These are phyloP conservation scores for Naja naja DNA, from an alignment of 2,113 vertebrate genomes.

Conservation along the genomic window DNA sequence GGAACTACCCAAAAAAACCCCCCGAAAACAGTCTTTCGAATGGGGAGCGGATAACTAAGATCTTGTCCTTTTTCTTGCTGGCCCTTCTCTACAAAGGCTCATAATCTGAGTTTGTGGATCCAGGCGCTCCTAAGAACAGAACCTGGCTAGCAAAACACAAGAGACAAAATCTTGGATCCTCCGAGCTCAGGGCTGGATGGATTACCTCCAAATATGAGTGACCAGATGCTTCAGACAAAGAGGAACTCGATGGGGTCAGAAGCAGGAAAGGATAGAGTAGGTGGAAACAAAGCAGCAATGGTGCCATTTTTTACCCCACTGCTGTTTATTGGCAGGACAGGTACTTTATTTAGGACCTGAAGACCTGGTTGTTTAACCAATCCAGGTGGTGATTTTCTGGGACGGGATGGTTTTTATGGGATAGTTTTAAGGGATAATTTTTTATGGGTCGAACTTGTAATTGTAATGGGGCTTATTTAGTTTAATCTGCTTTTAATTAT, in stretches of 20 bases:
- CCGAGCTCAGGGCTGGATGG: too few relatives aligned
- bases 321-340: background rate
- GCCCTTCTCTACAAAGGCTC: background rate
- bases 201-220: background rate
- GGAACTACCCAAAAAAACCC: background rate
- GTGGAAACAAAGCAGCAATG: background rate
- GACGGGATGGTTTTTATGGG: too few relatives aligned
- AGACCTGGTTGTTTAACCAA: too few relatives aligned
- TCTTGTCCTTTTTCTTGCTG: background rate
- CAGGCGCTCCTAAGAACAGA: background rate
- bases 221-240: background rate
- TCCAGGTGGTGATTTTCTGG: too few relatives aligned
- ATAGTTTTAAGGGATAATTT: too few relatives aligned
- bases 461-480: too few relatives aligned
- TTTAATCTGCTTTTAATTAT: too few relatives aligned
- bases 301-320: background rate
- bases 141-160: background rate
- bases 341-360: background rate
- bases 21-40: background rate
- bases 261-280: background rate
- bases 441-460: too few relatives aligned
- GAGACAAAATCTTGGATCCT: background rate
- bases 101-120: background rate
- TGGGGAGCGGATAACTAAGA: background rate
- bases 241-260: background rate